A percentile compares a stretch with the other conserved stretches of the same genome.
These are phyloP conservation scores for Pseudonaja textilis DNA, from an alignment of 2,113 vertebrate species.

Conservation along the genomic window DNA sequence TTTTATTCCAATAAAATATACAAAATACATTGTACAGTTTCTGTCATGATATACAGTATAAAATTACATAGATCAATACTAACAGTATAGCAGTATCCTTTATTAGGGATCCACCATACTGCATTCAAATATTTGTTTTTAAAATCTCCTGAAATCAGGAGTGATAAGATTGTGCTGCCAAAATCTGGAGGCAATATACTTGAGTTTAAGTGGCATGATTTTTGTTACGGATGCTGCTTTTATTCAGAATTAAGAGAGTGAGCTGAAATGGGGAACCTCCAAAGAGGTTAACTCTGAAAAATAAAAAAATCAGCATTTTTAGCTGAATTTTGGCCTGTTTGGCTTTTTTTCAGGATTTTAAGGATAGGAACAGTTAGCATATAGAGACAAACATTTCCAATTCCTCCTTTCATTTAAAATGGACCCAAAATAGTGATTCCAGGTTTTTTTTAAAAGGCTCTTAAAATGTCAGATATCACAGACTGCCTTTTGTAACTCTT, in stretches of 20 bases:
- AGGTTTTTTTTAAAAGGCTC: background rate
- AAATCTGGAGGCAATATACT: background rate
- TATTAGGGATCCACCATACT: constrained; percentile 43
- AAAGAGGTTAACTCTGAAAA: background rate
- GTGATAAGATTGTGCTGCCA: background rate
- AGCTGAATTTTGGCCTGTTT: background rate
- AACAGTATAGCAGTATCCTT: constrained; percentile 38
- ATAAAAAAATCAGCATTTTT: background rate
- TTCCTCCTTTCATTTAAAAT: background rate
- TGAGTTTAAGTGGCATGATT: background rate
- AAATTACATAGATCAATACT: constrained; percentile 27
- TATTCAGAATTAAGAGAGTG: background rate
- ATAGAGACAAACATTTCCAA: background rate
- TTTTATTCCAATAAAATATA: constrained; percentile 71
- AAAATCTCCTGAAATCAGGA: background rate
- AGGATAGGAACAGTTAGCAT: background rate
- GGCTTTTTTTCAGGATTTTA: background rate
- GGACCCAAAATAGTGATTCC: background rate
- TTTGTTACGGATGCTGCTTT: background rate
- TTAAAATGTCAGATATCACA: background rate
- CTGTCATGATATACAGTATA: constrained; percentile 57
- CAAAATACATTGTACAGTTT: constrained; percentile 61
- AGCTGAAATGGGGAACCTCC: background rate
- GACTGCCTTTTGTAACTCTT: background rate
- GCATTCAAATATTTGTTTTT: background rate